These are phyloP conservation scores for Willowsia nigromaculata DNA, from an alignment of 2,888 invertebrate genomes.

Conservation along the genomic window DNA sequence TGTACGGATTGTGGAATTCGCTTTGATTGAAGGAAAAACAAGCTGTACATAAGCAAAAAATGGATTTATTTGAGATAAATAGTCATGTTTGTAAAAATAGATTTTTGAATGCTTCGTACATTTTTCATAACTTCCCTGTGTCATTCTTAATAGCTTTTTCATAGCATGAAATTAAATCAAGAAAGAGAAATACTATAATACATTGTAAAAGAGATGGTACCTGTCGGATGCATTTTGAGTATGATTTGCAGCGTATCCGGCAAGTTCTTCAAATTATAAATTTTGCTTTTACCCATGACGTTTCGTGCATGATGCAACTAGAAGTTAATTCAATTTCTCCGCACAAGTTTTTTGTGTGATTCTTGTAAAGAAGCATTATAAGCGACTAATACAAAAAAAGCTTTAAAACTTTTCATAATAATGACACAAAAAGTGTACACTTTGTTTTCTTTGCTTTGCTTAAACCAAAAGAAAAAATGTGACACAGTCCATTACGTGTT, in stretches of 20 bases:
- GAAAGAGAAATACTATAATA: background rate
- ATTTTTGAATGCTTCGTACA: too few species aligned
- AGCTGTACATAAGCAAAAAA: too few species aligned
- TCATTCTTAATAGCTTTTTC: background rate
- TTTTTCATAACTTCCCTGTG: too few species aligned
- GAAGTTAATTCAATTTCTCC: background rate
- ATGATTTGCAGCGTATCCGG: background rate
- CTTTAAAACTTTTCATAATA: background rate
- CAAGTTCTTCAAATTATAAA: too few species aligned
- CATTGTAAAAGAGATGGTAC: background rate
- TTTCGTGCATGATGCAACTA: background rate
- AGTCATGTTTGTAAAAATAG: background rate
- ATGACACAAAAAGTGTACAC: background rate
- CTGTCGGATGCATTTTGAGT: background rate
- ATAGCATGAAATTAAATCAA: background rate
- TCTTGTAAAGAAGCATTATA: background rate
- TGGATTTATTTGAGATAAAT: background rate
- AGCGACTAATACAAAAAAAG: slow-evolving; percentile 14
- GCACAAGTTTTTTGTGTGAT: background rate
- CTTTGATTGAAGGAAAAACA: too few species aligned
- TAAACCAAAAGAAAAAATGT: slow-evolving; percentile 45
- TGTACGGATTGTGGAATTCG: too few species aligned
- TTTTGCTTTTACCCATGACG: background rate
- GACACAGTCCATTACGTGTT: slow-evolving; percentile 76
- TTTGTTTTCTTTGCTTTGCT: slow-evolving; percentile 47